Evolutionary conservation across 2,797 vertebrate species (phyloP).

Genomic region (Sebastolobus alascanus): DNA sequence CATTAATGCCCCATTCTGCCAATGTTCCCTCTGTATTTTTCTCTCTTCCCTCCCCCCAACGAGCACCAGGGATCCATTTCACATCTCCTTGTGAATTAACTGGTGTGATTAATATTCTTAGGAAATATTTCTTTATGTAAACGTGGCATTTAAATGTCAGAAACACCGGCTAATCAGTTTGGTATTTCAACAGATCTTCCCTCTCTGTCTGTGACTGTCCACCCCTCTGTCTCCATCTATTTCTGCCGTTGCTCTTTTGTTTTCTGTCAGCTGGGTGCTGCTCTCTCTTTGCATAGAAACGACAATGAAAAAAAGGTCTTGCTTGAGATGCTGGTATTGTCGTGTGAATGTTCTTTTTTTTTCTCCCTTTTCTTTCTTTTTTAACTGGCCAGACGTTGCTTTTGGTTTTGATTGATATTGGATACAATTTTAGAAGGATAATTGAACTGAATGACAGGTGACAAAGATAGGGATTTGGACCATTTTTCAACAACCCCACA

Average conservation of each 20-base stretch:
- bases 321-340: slow-evolving; percentile 1
- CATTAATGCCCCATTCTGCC: slow-evolving; percentile 3
- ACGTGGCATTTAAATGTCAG: slow-evolving; percentile 86
- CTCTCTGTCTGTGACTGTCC: slow-evolving; percentile 63
- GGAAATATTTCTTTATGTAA: slow-evolving; percentile 79
- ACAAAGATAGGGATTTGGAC: neutral
- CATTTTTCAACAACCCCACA: neutral
- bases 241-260: slow-evolving; percentile 61
- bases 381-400: neutral
- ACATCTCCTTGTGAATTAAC: slow-evolving; percentile 66
- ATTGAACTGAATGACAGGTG: neutral
- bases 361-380: neutral
- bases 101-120: slow-evolving; percentile 76
- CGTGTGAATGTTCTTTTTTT: neutral
- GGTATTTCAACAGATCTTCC: slow-evolving; percentile 77
- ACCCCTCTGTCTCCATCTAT: slow-evolving; percentile 58
- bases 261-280: slow-evolving; percentile 39
- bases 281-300: slow-evolving; percentile 23
- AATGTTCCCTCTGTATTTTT: neutral
- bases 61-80: slow-evolving; percentile 42
- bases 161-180: slow-evolving; percentile 78
- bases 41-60: slow-evolving; percentile 14
- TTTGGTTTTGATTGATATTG: neutral
- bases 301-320: slow-evolving; percentile 16
- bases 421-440: too few relatives aligned